Evolutionary conservation across 2,888 invertebrate genomes (phyloP).

Genomic region (Netelia virgata): DNA sequence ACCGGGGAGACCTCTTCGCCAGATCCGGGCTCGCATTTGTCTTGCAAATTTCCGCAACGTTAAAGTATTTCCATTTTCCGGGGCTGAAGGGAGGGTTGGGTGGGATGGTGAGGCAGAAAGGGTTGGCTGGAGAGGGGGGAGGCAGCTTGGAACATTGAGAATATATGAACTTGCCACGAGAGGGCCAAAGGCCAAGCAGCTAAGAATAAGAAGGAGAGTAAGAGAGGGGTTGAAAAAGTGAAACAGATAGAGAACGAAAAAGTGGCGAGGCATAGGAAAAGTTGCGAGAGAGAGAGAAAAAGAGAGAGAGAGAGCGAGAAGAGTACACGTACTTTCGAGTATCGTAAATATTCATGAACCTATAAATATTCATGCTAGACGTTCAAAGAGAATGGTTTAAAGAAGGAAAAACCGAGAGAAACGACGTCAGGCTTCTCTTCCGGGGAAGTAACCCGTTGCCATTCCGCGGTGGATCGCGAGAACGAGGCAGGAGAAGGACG

Average conservation of each 20-base stretch:
- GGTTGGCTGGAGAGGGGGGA: neutral
- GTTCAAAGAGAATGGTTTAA: slow-evolving; percentile 78
- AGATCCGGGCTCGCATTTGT: slow-evolving; percentile 69
- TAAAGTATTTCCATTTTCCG: slow-evolving; percentile 72
- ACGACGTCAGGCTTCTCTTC: slow-evolving; percentile 76
- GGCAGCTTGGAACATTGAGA: slow-evolving; percentile 46
- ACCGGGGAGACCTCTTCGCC: slow-evolving; percentile 34
- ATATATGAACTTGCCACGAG: slow-evolving; percentile 61
- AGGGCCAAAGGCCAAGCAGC: slow-evolving; percentile 63
- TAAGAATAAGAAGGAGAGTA: slow-evolving; percentile 32
- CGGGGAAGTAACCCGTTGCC: slow-evolving; percentile 71
- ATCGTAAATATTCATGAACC: slow-evolving; percentile 78
- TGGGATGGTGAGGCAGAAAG: neutral
- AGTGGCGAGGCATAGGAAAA: slow-evolving; percentile 35
- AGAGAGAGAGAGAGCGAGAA: slow-evolving; percentile 33
- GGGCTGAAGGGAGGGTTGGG: slow-evolving; percentile 14
- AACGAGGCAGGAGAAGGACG: slow-evolving; percentile 14
- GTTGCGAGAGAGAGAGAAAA: slow-evolving; percentile 23
- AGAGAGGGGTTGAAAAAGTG: slow-evolving; percentile 10
- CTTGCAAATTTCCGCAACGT: slow-evolving; percentile 72
- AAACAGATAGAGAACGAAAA: slow-evolving; percentile 13
- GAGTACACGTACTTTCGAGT: slow-evolving; percentile 73
- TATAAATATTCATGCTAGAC: slow-evolving; percentile 78
- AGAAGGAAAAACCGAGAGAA: slow-evolving; percentile 75
- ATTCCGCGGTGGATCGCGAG: slow-evolving; percentile 43